Evolutionary conservation across 2,888 invertebrate species (phyloP).

Genomic region (Argyra leucocephala): DNA sequence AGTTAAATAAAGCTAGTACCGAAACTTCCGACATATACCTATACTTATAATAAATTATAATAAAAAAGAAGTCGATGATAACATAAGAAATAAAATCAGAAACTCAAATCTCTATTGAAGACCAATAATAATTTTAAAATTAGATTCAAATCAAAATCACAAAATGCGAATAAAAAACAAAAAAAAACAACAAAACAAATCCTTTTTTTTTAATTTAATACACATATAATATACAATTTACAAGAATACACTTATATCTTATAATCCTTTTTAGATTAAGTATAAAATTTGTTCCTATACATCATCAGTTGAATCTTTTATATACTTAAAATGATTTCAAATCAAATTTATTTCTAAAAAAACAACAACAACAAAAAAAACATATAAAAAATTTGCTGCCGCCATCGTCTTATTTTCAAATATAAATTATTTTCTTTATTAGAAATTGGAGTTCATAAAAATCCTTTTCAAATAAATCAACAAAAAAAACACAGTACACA

Average conservation of each 20-base stretch:
- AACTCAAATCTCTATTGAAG: too few relatives aligned
- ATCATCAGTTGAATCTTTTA: neutral
- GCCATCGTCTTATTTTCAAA: neutral
- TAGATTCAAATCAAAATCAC: too few relatives aligned
- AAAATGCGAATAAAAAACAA: too few relatives aligned
- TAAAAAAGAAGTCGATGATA: too few relatives aligned
- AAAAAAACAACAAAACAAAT: too few relatives aligned
- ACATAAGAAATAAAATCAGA: too few relatives aligned
- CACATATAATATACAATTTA: neutral
- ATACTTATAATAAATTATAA: too few relatives aligned
- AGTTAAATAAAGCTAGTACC: too few relatives aligned
- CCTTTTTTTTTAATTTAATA: too few relatives aligned
- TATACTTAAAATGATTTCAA: neutral
- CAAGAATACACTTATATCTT: neutral
- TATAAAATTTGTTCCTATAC: neutral
- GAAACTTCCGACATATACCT: too few relatives aligned
- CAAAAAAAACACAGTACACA: too few relatives aligned
- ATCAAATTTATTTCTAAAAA: neutral
- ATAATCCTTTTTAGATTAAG: constrained; percentile 1
- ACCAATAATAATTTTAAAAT: too few relatives aligned
- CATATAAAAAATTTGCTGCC: neutral
- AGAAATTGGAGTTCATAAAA: neutral
- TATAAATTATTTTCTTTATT: neutral
- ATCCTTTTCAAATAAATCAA: neutral
- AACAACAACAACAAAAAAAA: neutral